Evolutionary conservation across 2,888 invertebrate species (phyloP), one percentile per base, ranked within the genome.

Genomic region (Trisateles emortualis): DNA sequence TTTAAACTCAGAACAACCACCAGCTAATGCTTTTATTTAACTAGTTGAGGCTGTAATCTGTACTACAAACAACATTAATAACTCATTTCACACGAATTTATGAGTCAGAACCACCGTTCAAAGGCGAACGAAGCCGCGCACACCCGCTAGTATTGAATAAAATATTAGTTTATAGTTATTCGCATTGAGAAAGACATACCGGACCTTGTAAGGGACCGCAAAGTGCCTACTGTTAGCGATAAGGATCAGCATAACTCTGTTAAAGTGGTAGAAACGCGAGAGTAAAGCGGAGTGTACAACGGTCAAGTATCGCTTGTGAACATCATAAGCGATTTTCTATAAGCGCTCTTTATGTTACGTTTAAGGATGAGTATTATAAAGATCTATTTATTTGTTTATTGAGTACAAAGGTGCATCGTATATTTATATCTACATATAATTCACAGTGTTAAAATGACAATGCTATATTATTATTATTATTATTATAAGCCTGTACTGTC

Each of bases 121-220:
- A n/a, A 32, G 33, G 46, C 43, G 46, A 51, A 41, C 35, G 47
- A 60, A 43, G 57, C 50, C 42, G 46, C 52, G 48, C 43, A 50
- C 42, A 48, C 30, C n/a, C 38, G 35, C 45, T 58, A 58, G 59
- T 62, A 68, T 65, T 58, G 62, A 69, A 70, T 70, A 65, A 68
- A 65, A 59, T 70, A 70, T 68, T 52, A 55, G 60, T 64, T 65
- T 69, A 72, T 68, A 72, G 69, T 70, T 76, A 79, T 74, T 73
- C 74, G 72, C 62, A 80, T 77, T 82, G 82, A 76, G 78, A 80
- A 74, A 79, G 79, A 78, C 78, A 82, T 78, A 69, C 76, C 81
- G 74, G 76, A 70, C 81, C 83, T 79, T 77, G 81, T 86, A 86
- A 65, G 86, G 86, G 66, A 75, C 84, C 85, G 86, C 81, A 76